phyloP scores from a whole-genome alignment of 1,140 invertebrate species.

The Microplitis mediator region DNA sequence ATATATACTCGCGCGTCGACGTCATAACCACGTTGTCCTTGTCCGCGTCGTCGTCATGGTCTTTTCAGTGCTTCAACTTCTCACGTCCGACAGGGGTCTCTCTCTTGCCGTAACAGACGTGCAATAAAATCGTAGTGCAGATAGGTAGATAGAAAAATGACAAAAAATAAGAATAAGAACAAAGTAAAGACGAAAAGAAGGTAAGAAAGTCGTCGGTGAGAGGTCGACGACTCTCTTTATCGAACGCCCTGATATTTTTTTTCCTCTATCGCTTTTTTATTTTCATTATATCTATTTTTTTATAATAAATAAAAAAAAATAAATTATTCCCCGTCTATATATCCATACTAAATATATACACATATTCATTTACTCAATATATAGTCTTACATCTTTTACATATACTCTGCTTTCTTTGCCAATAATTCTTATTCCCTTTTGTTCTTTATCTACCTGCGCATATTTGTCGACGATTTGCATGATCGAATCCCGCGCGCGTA shows the following conservation, averaged over 20 bases:
- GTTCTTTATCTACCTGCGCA: constrained; percentile 24
- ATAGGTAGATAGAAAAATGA: background rate
- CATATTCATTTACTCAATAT: background rate
- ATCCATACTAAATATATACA: background rate
- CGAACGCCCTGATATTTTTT: constrained; percentile 23
- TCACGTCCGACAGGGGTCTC: constrained; percentile 26
- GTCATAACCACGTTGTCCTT: constrained; percentile 19
- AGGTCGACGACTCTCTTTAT: constrained; percentile 37
- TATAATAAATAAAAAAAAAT: background rate
- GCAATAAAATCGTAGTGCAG: constrained; percentile 30
- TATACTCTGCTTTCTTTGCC: background rate
- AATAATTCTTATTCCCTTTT: background rate
- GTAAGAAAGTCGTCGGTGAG: constrained; percentile 12
- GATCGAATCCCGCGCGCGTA: constrained; percentile 24
- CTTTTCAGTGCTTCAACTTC: background rate
- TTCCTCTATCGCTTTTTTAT: background rate
- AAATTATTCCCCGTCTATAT: background rate
- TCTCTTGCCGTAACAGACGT: constrained; percentile 4
- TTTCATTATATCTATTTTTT: background rate
- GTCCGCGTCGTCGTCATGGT: constrained; percentile 1
- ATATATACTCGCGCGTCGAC: background rate
- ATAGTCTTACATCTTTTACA: background rate
- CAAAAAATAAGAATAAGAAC: background rate
- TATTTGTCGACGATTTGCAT: constrained; percentile 40
- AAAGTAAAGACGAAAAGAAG: background rate